Evolutionary conservation across 2,797 vertebrate species (phyloP).

Genomic region (Epinephelus coioides): DNA sequence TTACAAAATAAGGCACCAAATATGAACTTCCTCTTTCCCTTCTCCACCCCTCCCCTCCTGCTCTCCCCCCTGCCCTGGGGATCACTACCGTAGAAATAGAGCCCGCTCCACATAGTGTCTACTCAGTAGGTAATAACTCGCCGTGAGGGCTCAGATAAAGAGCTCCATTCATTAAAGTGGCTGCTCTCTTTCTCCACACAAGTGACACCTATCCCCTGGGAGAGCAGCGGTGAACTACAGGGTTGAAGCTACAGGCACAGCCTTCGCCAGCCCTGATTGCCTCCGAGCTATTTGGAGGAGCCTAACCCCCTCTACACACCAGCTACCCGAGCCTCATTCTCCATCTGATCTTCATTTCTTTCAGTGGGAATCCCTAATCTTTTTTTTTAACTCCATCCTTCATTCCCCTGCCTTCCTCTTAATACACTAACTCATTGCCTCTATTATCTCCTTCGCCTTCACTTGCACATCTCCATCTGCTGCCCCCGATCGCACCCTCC

Average conservation of each 20-base stretch:
- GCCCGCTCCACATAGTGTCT: slow-evolving; percentile 54
- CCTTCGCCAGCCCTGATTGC: slow-evolving; percentile 61
- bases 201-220: slow-evolving; percentile 75
- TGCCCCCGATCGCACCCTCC: slow-evolving; percentile 26
- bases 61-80: slow-evolving; percentile 38
- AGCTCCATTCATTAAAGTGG: slow-evolving; percentile 80
- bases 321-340: slow-evolving; percentile 35
- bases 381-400: slow-evolving; percentile 37
- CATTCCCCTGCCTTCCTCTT: slow-evolving; percentile 24
- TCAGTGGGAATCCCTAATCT: slow-evolving; percentile 38
- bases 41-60: background rate
- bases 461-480: slow-evolving; percentile 42
- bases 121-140: slow-evolving; percentile 80
- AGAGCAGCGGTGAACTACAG: slow-evolving; percentile 61
- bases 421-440: slow-evolving; percentile 52
- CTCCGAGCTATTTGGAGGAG: slow-evolving; percentile 56
- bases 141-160: slow-evolving; percentile 76
- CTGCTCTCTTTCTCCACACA: slow-evolving; percentile 68
- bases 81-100: slow-evolving; percentile 61
- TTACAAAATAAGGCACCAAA: slow-evolving; percentile 74
- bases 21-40: slow-evolving; percentile 49
- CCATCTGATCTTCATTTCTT: slow-evolving; percentile 57
- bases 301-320: slow-evolving; percentile 26
- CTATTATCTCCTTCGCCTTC: slow-evolving; percentile 46
- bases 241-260: slow-evolving; percentile 60